A percentile compares a stretch with the other conserved stretches of the same genome.
Evolutionary conservation across 2,113 vertebrate species (phyloP).

Genomic region (Reinhardtius hippoglossoides): DNA sequence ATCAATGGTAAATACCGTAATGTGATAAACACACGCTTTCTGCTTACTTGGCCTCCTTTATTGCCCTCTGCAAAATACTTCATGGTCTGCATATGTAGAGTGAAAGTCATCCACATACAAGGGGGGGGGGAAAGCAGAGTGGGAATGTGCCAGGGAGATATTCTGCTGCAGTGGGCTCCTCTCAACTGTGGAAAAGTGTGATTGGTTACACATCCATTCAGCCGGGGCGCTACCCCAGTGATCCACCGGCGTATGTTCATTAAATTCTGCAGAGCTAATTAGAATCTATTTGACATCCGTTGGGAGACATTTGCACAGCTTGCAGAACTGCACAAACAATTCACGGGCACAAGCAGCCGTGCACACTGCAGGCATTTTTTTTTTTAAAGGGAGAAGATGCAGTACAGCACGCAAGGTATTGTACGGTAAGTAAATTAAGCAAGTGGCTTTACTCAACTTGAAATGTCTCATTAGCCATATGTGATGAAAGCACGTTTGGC

Average conservation of each 20-base stretch:
- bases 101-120: not conserved
- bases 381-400: not conserved
- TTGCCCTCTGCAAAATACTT: constrained; percentile 2
- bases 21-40: constrained; percentile 1
- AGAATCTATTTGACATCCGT: constrained; percentile 70
- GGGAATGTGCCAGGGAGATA: constrained; percentile 26
- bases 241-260: constrained; percentile 74
- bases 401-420: constrained; percentile 10
- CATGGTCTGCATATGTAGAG: not conserved
- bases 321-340: constrained; percentile 63
- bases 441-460: constrained; percentile 5
- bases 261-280: constrained; percentile 77
- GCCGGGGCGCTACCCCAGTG: constrained; percentile 55
- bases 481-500: constrained; percentile 8
- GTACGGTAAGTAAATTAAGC: constrained; percentile 42
- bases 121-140: too few relatives aligned
- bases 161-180: constrained; percentile 33
- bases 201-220: constrained; percentile 68
- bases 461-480: constrained; percentile 42
- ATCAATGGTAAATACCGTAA: not conserved
- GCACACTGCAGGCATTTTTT: constrained; percentile 20
- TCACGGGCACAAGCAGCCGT: constrained; percentile 59
- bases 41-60: not conserved
- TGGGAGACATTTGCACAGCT: constrained; percentile 67
- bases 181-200: constrained; percentile 62